Base-by-base conservation (phyloP, 2,888 invertebrate genomes). In the Sthenelais limicola region DNA sequence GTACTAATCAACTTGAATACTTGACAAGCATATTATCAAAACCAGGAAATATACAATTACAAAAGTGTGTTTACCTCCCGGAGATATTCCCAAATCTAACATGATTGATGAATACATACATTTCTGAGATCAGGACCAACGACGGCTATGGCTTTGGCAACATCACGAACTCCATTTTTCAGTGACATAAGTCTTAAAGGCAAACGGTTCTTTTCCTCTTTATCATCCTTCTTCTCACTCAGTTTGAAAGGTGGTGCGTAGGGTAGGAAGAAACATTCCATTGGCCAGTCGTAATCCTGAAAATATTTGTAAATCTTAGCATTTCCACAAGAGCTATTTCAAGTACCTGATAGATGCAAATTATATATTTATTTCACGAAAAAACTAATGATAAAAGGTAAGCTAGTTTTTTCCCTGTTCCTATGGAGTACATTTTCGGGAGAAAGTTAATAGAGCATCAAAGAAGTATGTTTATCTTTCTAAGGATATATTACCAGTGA, bases 271-370 rank as follows among this genome's bases (percentile, higher is more conserved):
- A 79, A 87, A 1, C 87, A 87, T 76, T 87, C 87, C 84, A 88
- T 85, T 15, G 88, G 88, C 88, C 88, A 88, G 72, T 85, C 85
- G 80, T 85, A 87, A 3, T 86, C 80, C 83, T 87, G 76, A 1
- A 80, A 71, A 28, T 56, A 15, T 43, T 43, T 15, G 12, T 43
- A n/a, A 43, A 43, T 43, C 47, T 15, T 43, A 12, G 18, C 12
- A 43, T 15, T 43, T n/a, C 47, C n/a, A n/a, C n/a, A n/a, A n/a
- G n/a, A n/a, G n/a, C n/a, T n/a, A n/a, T n/a, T n/a, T n/a, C n/a
- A n/a, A n/a, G n/a, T n/a, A n/a, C n/a, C n/a, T n/a, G n/a, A n/a
- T n/a, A n/a, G n/a, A n/a, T n/a, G n/a, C n/a, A n/a, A n/a, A n/a
- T n/a, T n/a, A n/a, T n/a, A n/a, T n/a, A n/a, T n/a, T n/a, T n/a